Evolutionary conservation across 2,888 invertebrate species (phyloP).

Genomic region (Neelides folsomi): DNA sequence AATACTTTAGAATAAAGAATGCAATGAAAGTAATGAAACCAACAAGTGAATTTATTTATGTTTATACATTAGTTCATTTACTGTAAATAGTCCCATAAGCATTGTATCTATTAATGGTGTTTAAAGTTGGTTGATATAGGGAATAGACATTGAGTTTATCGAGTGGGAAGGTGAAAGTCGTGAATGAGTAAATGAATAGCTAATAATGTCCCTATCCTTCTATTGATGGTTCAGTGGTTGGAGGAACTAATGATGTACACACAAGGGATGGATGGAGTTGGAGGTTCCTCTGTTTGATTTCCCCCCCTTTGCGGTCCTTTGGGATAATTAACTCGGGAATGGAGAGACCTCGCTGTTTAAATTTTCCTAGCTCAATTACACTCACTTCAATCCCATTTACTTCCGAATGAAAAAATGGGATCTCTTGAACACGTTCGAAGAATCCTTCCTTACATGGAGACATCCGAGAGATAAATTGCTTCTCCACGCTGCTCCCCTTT

Average conservation of each 20-base stretch:
- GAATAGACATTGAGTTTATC: background rate
- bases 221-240: background rate
- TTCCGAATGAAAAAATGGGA: conserved; percentile 1
- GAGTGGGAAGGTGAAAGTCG: background rate
- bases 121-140: background rate
- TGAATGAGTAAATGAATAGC: background rate
- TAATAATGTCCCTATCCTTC: background rate
- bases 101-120: too few relatives aligned
- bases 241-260: conserved; percentile 14
- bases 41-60: too few relatives aligned
- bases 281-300: conserved; percentile 21
- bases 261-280: conserved; percentile 2
- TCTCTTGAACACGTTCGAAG: background rate
- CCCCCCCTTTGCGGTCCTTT: conserved; percentile 21
- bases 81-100: too few relatives aligned
- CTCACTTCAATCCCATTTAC: conserved; percentile 3
- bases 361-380: conserved; percentile 20
- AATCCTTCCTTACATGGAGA: background rate
- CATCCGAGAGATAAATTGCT: background rate
- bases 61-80: too few relatives aligned
- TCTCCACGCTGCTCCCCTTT: background rate
- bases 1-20: too few relatives aligned
- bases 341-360: conserved; percentile 7
- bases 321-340: conserved; percentile 29
- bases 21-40: too few relatives aligned